Evolutionary conservation across 2,113 vertebrate genomes (phyloP).

Genomic region (Triplophysa siluroides): DNA sequence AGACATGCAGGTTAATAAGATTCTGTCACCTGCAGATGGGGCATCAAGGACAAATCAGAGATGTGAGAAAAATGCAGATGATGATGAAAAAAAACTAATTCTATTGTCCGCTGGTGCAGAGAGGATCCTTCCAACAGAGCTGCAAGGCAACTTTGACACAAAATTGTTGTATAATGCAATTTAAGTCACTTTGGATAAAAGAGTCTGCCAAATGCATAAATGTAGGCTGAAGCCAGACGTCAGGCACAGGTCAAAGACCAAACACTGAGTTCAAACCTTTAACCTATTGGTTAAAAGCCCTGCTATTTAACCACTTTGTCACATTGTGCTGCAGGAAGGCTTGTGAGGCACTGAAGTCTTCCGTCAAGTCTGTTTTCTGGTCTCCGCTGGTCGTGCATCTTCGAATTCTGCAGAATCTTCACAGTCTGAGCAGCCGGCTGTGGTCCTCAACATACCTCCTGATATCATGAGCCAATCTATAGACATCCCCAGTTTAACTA

Average conservation of each 20-base stretch:
- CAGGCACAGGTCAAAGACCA: constrained; percentile 72
- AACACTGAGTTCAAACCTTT: neutral
- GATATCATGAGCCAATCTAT: constrained; percentile 74
- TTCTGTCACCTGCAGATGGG: no score
- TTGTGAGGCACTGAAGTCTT: constrained; percentile 84
- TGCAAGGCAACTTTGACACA: no score
- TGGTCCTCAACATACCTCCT: constrained; percentile 84
- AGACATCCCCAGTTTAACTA: constrained; percentile 58
- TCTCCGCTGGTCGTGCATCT: constrained; percentile 81
- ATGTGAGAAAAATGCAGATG: no score
- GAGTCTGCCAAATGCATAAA: no score
- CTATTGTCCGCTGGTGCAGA: no score
- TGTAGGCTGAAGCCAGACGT: no score
- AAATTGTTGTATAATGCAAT: no score
- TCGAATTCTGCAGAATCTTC: constrained; percentile 83
- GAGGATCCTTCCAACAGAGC: no score
- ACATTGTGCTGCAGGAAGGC: constrained; percentile 71
- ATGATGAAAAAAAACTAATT: no score
- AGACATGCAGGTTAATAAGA: no score
- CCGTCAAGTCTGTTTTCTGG: constrained; percentile 80
- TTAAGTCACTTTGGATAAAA: no score
- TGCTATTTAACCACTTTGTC: neutral
- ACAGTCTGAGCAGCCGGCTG: constrained; percentile 78
- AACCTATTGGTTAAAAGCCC: neutral
- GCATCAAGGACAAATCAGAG: no score